Percentiles rank a stretch among this genome's conserved stretches.
Evolutionary conservation across 2,888 invertebrate species (phyloP).

Genomic region (Alloscopus bannaensis): DNA sequence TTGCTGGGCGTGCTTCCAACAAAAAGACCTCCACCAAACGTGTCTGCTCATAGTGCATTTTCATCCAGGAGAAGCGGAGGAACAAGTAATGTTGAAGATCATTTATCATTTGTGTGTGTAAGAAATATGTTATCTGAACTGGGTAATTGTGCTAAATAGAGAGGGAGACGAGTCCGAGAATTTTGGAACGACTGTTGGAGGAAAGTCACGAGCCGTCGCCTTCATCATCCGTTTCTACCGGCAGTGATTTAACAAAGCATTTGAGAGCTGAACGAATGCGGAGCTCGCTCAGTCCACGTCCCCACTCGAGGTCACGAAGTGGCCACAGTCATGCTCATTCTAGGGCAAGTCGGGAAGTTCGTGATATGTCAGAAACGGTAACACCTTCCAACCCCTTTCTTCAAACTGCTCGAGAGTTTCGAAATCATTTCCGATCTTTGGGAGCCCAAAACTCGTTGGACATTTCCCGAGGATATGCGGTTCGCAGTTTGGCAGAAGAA

Average conservation of each 20-base stretch:
- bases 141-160: slow-evolving; percentile 42
- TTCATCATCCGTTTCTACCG: slow-evolving; percentile 60
- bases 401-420: slow-evolving; percentile 70
- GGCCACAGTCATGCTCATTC: slow-evolving; percentile 28
- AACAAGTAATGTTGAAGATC: slow-evolving; percentile 35
- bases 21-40: slow-evolving; percentile 57
- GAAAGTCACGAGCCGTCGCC: slow-evolving; percentile 72
- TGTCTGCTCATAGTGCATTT: slow-evolving; percentile 52
- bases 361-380: slow-evolving; percentile 44
- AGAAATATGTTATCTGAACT: not conserved
- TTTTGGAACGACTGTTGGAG: slow-evolving; percentile 72
- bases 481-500: slow-evolving; percentile 56
- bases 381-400: slow-evolving; percentile 69
- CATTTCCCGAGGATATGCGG: slow-evolving; percentile 61
- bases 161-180: slow-evolving; percentile 71
- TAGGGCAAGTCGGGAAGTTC: slow-evolving; percentile 29
- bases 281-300: slow-evolving; percentile 53
- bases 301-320: slow-evolving; percentile 39
- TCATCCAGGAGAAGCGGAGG: slow-evolving; percentile 46
- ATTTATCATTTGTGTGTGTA: not conserved
- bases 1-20: slow-evolving; percentile 54
- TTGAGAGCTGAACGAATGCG: slow-evolving; percentile 32
- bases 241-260: slow-evolving; percentile 44
- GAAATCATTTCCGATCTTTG: slow-evolving; percentile 67
- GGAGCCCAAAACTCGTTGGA: slow-evolving; percentile 71